A percentile compares a stretch with the other conserved stretches of the same genome.
Evolutionary conservation across 2,888 invertebrate species (phyloP).

Genomic region (Drosophila recens): DNA sequence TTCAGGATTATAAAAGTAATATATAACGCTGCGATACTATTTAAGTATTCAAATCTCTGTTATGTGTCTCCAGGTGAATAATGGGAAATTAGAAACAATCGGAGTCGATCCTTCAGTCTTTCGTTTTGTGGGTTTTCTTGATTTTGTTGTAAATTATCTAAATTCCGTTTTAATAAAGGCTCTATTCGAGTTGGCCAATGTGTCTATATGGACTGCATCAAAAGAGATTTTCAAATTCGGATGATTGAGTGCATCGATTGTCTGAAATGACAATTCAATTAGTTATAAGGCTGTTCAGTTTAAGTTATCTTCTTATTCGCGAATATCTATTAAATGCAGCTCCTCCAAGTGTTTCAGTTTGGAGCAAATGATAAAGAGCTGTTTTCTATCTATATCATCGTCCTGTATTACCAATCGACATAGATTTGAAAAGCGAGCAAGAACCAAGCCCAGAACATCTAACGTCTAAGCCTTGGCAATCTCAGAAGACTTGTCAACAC

Average conservation of each 20-base stretch:
- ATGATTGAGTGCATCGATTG: constrained; percentile 6
- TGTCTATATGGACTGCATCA: background rate
- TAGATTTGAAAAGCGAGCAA: constrained; percentile 3
- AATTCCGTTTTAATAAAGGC: constrained; percentile 13
- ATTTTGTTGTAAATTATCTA: background rate
- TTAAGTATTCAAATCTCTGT: background rate
- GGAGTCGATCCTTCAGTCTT: background rate
- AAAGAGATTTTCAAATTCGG: constrained; percentile 3
- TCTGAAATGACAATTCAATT: background rate
- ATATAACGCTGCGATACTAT: too few species aligned
- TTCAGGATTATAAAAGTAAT: too few species aligned
- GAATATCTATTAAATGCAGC: constrained; percentile 4
- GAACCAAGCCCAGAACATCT: background rate
- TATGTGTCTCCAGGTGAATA: background rate
- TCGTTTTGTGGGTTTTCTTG: background rate
- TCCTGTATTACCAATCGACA: constrained; percentile 1
- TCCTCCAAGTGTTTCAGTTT: constrained; percentile 3
- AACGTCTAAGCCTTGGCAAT: constrained; percentile 5
- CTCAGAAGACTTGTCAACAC: background rate
- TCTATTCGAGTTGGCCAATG: background rate
- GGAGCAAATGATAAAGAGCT: constrained; percentile 5
- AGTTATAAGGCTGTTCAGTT: too few species aligned
- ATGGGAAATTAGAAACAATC: background rate
- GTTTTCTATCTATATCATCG: constrained; percentile 1
- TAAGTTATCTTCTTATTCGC: too few species aligned